Base-by-base conservation (phyloP, 2,113 vertebrate species). In the Calidris pugnax region DNA sequence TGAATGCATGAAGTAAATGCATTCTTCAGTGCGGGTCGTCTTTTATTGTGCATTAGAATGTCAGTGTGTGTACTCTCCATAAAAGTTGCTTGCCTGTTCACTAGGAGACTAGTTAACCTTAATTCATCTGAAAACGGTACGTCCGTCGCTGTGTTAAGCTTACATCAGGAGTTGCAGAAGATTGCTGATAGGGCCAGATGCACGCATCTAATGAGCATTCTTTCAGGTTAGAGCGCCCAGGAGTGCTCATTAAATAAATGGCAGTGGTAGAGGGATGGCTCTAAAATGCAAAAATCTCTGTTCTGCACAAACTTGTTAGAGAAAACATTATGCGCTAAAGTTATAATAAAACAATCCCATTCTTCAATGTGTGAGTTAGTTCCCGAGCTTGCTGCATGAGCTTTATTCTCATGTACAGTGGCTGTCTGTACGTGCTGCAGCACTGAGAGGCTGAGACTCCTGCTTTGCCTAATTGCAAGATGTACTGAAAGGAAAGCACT, bases 191-290 rank as follows among this genome's bases (percentile, higher is more conserved):
- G 97, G 91, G 96, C 95, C 97, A 95, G 96, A 97, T 95, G 94
- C 97, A 95, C 96, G 84, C 86, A 94, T 91, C 96, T 98, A 98
- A 98, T 95, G 95, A 98, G 97, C 93, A 45, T 94, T 97, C 95
- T 92, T 97, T 97, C 96, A 97, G 89, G 95, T 97, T 97, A 96
- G 93, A 96, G 97, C 21, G 30, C 98, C 97, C 97, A 96, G 95
- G 98, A 98, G 98, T 97, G 87, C 97, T 98, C 97, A 97, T 98
- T 98, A 98, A 97, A 95, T 97, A 96, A 98, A 96, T 97, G 95
- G 97, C 84, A 62, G 67, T 67, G 48, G 93, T 92, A 90, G 95
- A 97, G 92, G 93, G 94, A 94, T 78, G 84, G 75, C 74, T 88
- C 79, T 86, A 60, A 95, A 97, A 97, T 89, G 72, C 72, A 78